phyloP scores from a whole-genome alignment of 23 tunicate genomes.

The Styela clava region DNA sequence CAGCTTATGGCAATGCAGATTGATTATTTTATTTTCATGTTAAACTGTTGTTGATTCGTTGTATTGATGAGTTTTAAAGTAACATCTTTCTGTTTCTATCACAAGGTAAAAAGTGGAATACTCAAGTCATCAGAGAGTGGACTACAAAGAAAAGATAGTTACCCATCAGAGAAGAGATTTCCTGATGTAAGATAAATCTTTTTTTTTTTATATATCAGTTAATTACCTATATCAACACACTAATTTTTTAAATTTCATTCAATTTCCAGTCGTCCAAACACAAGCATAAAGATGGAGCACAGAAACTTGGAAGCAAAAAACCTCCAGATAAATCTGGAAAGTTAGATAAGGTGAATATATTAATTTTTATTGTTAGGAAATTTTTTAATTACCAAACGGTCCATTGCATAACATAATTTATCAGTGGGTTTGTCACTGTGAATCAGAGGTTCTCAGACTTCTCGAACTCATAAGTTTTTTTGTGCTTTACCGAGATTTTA shows the following conservation, averaged over 20 bases:
- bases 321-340: slow-evolving; percentile 16
- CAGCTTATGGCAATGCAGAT: too few species aligned
- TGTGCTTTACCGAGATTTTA: too few species aligned
- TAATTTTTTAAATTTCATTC: neutral
- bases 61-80: too few species aligned
- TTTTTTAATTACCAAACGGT: too few species aligned
- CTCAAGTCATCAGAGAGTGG: neutral
- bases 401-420: too few species aligned
- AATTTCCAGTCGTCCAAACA: neutral
- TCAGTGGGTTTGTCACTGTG: too few species aligned
- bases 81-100: too few species aligned
- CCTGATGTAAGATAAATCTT: slow-evolving; percentile 6
- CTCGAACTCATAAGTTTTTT: too few species aligned
- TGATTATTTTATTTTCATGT: too few species aligned
- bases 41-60: too few species aligned
- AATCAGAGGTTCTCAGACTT: too few species aligned
- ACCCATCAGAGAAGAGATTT: slow-evolving; percentile 6
- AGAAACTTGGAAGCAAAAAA: neutral
- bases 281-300: slow-evolving; percentile 12
- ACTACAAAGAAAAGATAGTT: neutral
- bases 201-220: neutral
- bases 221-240: neutral
- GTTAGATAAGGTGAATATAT: neutral
- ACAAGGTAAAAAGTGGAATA: neutral
- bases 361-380: too few species aligned